A percentile compares a stretch with the other conserved stretches of the same genome.
Conservation (phyloP, 2,797 vertebrate genomes). For the Brachyalestes nurse region DNA sequence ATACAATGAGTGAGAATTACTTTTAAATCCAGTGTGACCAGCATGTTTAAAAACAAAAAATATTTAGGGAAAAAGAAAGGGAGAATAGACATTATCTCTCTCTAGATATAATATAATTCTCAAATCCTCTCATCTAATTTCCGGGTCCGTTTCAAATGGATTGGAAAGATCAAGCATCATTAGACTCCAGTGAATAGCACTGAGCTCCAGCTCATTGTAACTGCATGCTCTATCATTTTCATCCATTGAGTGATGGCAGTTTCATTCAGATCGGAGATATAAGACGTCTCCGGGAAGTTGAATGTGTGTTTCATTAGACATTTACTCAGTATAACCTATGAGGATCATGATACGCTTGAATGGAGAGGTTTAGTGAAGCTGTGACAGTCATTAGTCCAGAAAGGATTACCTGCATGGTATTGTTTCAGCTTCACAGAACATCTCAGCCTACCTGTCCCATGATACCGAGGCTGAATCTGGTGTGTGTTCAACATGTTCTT, state of each 20-base stretch:
- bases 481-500: constrained; percentile 25
- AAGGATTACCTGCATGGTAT: constrained; percentile 30
- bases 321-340: constrained; percentile 24
- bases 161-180: constrained; percentile 17
- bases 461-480: constrained; percentile 28
- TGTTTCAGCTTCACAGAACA: constrained; percentile 17
- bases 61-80: background rate
- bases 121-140: constrained; percentile 4
- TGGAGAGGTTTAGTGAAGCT: constrained; percentile 13
- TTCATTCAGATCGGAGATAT: background rate
- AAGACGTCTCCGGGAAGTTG: constrained; percentile 1
- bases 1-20: background rate
- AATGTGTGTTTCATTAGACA: constrained; percentile 30
- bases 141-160: background rate
- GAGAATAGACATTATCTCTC: no score
- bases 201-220: background rate
- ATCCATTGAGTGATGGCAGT: background rate
- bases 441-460: constrained; percentile 6
- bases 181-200: background rate
- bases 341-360: background rate
- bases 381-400: constrained; percentile 20
- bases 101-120: background rate
- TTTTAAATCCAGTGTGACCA: background rate
- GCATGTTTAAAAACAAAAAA: background rate
- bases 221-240: constrained; percentile 6